These are phyloP conservation scores for Arbacia lixula DNA, from an alignment of 53 echinoderm and acorn worm species.

Conservation along the genomic window DNA sequence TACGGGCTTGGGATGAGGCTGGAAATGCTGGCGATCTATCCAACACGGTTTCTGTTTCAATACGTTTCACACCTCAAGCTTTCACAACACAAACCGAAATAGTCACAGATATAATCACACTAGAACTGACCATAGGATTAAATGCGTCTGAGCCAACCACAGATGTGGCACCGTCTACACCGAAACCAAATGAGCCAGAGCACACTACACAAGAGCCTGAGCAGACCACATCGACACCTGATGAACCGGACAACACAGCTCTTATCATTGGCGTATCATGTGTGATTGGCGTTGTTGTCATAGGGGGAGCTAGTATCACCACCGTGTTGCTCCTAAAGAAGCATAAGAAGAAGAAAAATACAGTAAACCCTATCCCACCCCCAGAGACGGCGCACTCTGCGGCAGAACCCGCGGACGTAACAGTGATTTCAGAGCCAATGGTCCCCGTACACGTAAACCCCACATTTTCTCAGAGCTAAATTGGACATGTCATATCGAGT, in stretches of 20 bases:
- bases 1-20: constrained; percentile 39
- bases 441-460: too few species aligned
- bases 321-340: background rate
- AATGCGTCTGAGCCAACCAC: too few species aligned
- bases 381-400: background rate
- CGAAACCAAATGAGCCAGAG: background rate
- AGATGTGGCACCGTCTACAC: too few species aligned
- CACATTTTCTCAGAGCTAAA: too few species aligned
- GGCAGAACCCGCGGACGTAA: background rate
- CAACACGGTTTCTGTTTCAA: constrained; percentile 13
- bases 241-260: background rate
- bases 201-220: background rate
- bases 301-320: background rate
- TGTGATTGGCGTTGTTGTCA: background rate
- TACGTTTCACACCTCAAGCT: constrained; percentile 8
- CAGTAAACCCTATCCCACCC: background rate
- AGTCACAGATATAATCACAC: background rate
- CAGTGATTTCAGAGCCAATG: too few species aligned
- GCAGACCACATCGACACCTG: background rate
- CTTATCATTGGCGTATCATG: constrained; percentile 4
- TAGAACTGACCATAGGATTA: background rate
- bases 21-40: constrained; percentile 40
- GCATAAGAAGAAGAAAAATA: background rate
- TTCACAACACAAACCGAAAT: too few species aligned
- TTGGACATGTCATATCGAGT: too few species aligned